Conservation (phyloP, 1,140 invertebrate genomes). For the Macrostomum lignano region DNA sequence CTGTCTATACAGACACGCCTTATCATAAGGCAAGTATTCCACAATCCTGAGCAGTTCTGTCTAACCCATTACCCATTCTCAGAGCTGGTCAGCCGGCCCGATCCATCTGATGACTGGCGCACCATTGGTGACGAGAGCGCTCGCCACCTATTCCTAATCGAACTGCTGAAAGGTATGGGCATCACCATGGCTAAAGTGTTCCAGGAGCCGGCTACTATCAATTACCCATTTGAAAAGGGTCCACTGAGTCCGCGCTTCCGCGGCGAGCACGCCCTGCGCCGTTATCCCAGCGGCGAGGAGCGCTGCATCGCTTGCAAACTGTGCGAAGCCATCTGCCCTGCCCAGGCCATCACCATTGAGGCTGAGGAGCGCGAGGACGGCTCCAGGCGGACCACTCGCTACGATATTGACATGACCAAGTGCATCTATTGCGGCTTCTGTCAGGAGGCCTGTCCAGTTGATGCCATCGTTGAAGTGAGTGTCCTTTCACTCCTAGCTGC, state of each 20-base stretch:
- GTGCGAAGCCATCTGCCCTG: conserved; percentile 88
- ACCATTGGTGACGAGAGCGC: no score
- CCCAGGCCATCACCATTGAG: conserved; percentile 93
- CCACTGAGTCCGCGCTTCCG: conserved; percentile 75
- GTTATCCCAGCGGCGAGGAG: conserved; percentile 88
- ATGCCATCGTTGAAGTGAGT: conserved; percentile 79
- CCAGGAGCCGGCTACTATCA: conserved; percentile 87
- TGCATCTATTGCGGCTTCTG: conserved; percentile 99
- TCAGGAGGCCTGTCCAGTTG: conserved; percentile 92
- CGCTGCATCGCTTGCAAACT: conserved; percentile 94
- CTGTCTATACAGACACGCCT: no score
- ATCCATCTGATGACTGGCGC: no score
- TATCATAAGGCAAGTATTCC: no score
- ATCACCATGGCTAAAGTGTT: conserved; percentile 52
- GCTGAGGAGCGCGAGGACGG: conserved; percentile 81
- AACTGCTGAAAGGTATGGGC: conserved; percentile 36
- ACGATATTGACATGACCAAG: conserved; percentile 99
- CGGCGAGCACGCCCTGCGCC: conserved; percentile 72
- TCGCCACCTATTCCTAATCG: conserved; percentile 49
- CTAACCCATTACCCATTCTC: no score
- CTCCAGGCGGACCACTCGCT: conserved; percentile 70
- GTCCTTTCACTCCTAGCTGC: no score
- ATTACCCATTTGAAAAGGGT: conserved; percentile 94
- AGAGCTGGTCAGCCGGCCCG: no score
- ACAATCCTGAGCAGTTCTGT: no score